These are phyloP conservation scores for Aethes cnicana DNA, from an alignment of 2,888 invertebrate species.

Conservation along the genomic window DNA sequence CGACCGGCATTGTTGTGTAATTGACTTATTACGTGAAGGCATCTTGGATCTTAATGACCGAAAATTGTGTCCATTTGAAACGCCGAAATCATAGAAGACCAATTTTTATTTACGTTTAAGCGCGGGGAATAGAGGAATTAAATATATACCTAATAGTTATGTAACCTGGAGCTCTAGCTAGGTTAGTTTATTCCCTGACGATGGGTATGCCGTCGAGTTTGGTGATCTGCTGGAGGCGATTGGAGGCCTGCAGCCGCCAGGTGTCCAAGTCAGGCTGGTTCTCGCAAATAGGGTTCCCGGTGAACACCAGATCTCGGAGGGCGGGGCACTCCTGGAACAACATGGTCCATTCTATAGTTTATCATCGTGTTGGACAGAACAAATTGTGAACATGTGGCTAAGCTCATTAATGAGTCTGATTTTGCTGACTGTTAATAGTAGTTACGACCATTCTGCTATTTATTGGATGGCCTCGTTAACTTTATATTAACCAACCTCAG, in stretches of 20 bases:
- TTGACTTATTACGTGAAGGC: slow-evolving; percentile 45
- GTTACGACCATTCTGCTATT: no score
- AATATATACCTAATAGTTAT: background rate
- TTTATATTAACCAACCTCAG: no score
- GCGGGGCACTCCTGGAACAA: slow-evolving; percentile 84
- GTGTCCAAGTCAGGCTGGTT: slow-evolving; percentile 84
- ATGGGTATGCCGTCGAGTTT: slow-evolving; percentile 92
- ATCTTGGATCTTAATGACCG: slow-evolving; percentile 41
- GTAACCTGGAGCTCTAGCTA: slow-evolving; percentile 9
- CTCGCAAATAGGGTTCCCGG: slow-evolving; percentile 90
- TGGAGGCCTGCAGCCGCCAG: slow-evolving; percentile 87
- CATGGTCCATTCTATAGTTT: no score
- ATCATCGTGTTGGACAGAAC: no score
- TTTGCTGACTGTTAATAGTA: no score
- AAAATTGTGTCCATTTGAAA: slow-evolving; percentile 39
- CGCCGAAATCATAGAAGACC: slow-evolving; percentile 19
- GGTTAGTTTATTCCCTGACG: slow-evolving; percentile 73
- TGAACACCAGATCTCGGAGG: slow-evolving; percentile 90
- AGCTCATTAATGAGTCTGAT: no score
- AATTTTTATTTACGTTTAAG: background rate
- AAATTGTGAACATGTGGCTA: no score
- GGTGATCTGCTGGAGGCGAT: slow-evolving; percentile 87
- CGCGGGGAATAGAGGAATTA: slow-evolving; percentile 2
- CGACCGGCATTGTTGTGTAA: slow-evolving; percentile 46
- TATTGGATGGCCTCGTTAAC: no score